These are phyloP conservation scores for Drosophila atripex DNA, from an alignment of 2,888 invertebrate species.

Conservation along the genomic window DNA sequence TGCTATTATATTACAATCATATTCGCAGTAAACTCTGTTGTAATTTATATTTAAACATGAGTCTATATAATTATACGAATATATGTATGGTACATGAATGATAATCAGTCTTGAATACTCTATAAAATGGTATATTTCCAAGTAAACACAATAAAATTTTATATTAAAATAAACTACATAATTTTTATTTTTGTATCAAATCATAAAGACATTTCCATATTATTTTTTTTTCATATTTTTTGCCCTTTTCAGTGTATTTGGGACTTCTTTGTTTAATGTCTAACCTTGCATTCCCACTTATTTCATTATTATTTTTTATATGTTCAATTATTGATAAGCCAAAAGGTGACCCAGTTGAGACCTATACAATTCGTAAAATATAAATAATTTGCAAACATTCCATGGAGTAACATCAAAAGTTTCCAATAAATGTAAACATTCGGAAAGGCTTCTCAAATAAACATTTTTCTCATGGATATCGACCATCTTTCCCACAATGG, in stretches of 20 bases:
- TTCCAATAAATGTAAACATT: not conserved
- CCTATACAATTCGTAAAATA: conserved; percentile 35
- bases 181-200: not conserved
- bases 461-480: not conserved
- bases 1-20: conserved; percentile 25
- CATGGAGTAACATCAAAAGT: not conserved
- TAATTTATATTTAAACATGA: conserved; percentile 40
- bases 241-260: conserved; percentile 17
- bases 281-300: conserved; percentile 26
- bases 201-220: not conserved
- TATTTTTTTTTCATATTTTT: not conserved
- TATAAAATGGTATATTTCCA: not conserved
- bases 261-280: conserved; percentile 8
- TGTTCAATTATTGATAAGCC: conserved; percentile 59
- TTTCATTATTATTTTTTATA: conserved; percentile 25
- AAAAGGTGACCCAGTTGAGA: conserved; percentile 72
- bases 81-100: conserved; percentile 15
- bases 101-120: conserved; percentile 21
- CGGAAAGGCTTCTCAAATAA: not conserved
- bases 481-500: not conserved
- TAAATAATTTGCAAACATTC: conserved; percentile 21
- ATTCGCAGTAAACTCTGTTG: conserved; percentile 26
- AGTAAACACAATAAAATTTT: not conserved
- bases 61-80: conserved; percentile 20
- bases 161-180: not conserved